Base-by-base conservation (phyloP, 2,888 invertebrate genomes). In the Ypsolopha scabrella region DNA sequence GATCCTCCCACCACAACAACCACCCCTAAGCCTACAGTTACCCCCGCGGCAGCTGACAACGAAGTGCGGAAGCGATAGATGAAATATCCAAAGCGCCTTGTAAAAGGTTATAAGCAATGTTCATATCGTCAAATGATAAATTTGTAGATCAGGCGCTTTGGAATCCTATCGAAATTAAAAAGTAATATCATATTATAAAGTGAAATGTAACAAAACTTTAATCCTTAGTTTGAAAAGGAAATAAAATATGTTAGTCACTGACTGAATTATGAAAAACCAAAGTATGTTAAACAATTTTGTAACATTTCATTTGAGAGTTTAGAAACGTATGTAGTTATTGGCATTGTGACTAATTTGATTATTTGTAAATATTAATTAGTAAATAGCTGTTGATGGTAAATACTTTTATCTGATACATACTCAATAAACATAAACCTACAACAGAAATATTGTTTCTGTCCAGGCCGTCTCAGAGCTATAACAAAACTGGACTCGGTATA, bases 1-100 rank as follows among this genome's bases (percentile, higher is more conserved):
- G 89, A 91, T 58, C 89, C 89, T 0, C 75, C 88, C 63, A 87
- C 88, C 44, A 87, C 87, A 24, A 89, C 88, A 50, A 80, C 80
- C 39, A 73, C 73, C 7, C 24, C 24, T 24, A 53, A 50, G 10
- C 39, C 52, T 36, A 72, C 72, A 8, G 72, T 72, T 49, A 68
- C 72, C 47, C 48, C 58, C 37, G 53, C 59, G 10, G 9, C 50
- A 6, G 7, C 34, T 7, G 47, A 39, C 35, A 52, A 52, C 35
- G 52, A 52, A 46, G 51, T 51, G 6, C 36, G 51, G 37, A 36
- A 37, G 33, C 9, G 37, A 33, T 7, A 45, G 24, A 43, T 13
- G 24, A 43, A 13, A 43, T 13, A 14, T 13, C 6, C 14, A 14
- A 13, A 13, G 24, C 43, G 43, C 43, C 43, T 43, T 9, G 6